Evolutionary conservation across 2,888 invertebrate genomes (phyloP).

Genomic region (Phengaris alcon): DNA sequence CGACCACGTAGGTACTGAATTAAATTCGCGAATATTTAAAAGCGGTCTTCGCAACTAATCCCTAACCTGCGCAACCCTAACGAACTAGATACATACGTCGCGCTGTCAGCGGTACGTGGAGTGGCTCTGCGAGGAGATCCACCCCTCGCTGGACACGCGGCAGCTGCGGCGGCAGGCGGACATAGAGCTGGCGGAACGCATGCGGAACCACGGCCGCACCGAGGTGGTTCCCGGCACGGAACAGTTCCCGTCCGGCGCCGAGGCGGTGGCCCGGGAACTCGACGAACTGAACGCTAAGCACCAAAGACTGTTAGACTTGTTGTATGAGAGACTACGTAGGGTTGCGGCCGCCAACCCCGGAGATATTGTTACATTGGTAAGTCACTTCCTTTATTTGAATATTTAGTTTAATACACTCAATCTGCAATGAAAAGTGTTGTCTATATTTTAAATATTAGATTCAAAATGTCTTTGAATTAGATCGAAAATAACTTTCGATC

Average conservation of each 20-base stretch:
- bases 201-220: conserved; percentile 53
- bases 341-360: conserved; percentile 84
- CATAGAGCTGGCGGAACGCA: conserved; percentile 60
- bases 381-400: conserved; percentile 48
- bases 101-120: conserved; percentile 91
- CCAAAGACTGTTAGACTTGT: conserved; percentile 83
- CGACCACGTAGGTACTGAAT: neutral
- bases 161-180: conserved; percentile 68
- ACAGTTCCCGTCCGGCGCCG: conserved; percentile 79
- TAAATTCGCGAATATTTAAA: conserved; percentile 32
- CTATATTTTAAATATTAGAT: no score
- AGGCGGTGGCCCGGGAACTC: conserved; percentile 86
- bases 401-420: neutral
- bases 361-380: conserved; percentile 87
- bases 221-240: conserved; percentile 49
- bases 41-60: conserved; percentile 46
- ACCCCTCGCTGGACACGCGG: conserved; percentile 85
- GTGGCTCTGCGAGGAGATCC: conserved; percentile 88
- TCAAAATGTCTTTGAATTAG: no score
- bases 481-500: no score
- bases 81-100: conserved; percentile 90
- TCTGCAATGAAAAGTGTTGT: neutral
- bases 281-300: conserved; percentile 90
- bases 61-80: conserved; percentile 74
- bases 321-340: conserved; percentile 84